A percentile compares a stretch with the other conserved stretches of the same genome.
Conservation (phyloP, 2,797 vertebrate genomes). For the Gephyroberyx darwinii region DNA sequence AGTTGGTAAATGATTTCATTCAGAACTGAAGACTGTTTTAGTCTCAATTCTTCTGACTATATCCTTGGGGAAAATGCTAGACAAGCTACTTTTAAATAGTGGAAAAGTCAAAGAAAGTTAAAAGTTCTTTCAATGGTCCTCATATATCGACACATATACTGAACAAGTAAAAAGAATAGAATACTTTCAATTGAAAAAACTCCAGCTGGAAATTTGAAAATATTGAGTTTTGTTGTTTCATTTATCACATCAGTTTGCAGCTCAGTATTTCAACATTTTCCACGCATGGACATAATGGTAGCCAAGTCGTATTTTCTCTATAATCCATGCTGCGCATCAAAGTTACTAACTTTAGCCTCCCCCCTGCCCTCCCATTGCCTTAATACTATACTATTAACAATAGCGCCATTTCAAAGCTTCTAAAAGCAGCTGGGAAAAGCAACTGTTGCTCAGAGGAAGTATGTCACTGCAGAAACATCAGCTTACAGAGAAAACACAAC, state of each 20-base stretch:
- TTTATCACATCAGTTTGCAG: not conserved
- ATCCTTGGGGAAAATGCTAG: too few species aligned
- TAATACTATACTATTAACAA: conserved; percentile 61
- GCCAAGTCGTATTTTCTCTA: conserved; percentile 16
- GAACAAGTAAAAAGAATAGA: too few species aligned
- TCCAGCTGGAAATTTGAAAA: too few species aligned
- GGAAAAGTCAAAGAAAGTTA: too few species aligned
- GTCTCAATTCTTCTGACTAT: too few species aligned
- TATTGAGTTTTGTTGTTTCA: not conserved
- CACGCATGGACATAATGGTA: conserved; percentile 31
- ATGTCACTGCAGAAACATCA: conserved; percentile 58
- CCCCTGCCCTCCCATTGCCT: conserved; percentile 16
- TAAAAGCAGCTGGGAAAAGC: conserved; percentile 41
- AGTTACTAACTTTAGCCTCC: conserved; percentile 50
- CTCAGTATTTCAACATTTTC: conserved; percentile 26
- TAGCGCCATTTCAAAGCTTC: conserved; percentile 37
- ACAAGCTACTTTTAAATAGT: too few species aligned
- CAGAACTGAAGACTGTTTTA: too few species aligned
- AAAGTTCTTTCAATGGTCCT: too few species aligned
- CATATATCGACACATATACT: too few species aligned
- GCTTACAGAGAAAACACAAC: conserved; percentile 32
- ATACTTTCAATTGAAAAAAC: too few species aligned
- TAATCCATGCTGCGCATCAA: conserved; percentile 43
- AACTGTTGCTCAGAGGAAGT: conserved; percentile 47
- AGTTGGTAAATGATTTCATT: too few species aligned